These are phyloP conservation scores for Mobula hypostoma DNA, from an alignment of 2,113 vertebrate genomes.

Conservation along the genomic window DNA sequence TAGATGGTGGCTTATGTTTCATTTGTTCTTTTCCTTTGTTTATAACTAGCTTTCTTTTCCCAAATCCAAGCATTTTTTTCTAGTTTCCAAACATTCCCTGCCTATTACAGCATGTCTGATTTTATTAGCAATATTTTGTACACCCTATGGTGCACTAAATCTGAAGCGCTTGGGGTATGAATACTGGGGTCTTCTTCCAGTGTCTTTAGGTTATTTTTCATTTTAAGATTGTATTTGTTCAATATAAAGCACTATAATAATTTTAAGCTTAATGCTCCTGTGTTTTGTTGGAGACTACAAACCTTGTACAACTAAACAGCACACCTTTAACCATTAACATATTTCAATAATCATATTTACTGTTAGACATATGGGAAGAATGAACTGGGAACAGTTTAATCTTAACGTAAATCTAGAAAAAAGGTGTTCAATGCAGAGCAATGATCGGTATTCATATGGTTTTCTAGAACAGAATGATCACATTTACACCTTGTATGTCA, in stretches of 20 bases:
- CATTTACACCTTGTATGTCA: not conserved
- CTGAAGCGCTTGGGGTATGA: not conserved
- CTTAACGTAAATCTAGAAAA: not conserved
- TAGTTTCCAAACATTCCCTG: not conserved
- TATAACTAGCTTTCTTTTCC: not conserved
- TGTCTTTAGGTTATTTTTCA: not conserved
- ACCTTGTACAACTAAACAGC: not conserved
- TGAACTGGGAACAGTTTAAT: not conserved
- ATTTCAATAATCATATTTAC: not conserved
- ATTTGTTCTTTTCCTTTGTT: not conserved
- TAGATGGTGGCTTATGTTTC: not conserved
- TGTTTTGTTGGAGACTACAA: not conserved
- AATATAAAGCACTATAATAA: no score
- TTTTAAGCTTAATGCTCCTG: not conserved
- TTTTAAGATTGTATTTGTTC: not conserved
- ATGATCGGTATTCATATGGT: not conserved
- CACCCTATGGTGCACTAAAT: not conserved
- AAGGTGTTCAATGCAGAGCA: not conserved
- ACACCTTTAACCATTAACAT: not conserved
- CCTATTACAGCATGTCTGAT: not conserved
- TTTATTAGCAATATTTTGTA: not conserved
- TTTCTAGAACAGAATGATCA: not conserved
- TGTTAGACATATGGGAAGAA: not conserved
- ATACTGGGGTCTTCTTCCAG: not conserved
- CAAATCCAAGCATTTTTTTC: not conserved